Percentiles rank a stretch among this genome's conserved stretches.
Conservation (phyloP, 2,888 invertebrate genomes). For the Acheta domesticus region DNA sequence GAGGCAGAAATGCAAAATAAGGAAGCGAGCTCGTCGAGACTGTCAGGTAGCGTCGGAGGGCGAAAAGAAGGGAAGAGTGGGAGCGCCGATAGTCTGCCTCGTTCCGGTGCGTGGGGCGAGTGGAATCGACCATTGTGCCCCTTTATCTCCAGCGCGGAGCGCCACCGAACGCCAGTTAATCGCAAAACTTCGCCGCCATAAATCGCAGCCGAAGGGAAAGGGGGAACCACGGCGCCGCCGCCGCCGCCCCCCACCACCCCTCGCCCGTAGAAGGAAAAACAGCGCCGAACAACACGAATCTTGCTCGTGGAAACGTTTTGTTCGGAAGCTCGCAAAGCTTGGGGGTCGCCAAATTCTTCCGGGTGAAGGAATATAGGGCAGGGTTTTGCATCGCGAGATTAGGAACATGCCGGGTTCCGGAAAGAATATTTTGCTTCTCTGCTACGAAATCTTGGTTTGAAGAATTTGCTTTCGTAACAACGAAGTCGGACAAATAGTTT, state of each 20-base stretch:
- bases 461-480: no score
- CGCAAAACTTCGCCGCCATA: conserved; percentile 6
- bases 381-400: no score
- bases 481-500: no score
- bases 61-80: not conserved
- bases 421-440: no score
- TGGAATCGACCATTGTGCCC: not conserved
- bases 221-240: not conserved
- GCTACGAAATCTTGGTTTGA: no score
- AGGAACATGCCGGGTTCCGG: no score
- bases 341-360: not conserved
- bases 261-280: not conserved
- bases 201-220: not conserved
- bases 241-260: not conserved
- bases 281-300: not conserved
- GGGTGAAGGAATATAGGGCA: no score
- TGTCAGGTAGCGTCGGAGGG: not conserved
- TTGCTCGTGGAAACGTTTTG: not conserved
- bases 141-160: not conserved
- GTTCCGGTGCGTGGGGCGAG: no score
- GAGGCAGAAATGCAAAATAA: no score
- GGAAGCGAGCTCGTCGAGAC: no score
- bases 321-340: not conserved
- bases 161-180: conserved; percentile 1
- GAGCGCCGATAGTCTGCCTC: not conserved